Conservation (phyloP, 2,888 invertebrate species). For the Ceraclea dissimilis region DNA sequence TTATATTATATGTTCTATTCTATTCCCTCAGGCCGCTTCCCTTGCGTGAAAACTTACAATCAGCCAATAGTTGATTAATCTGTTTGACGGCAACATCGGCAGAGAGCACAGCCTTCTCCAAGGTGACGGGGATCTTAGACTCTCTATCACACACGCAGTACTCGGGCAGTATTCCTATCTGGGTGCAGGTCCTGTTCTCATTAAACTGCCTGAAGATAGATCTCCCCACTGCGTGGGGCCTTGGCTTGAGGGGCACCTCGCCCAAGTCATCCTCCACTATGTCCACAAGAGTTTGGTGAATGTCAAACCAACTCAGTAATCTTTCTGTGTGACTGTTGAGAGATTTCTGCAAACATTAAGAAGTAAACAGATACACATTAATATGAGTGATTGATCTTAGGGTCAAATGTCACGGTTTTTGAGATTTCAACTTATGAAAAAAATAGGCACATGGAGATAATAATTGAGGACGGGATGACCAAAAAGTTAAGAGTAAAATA, state of each 20-base stretch:
- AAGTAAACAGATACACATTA: neutral
- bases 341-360: slow-evolving; percentile 8
- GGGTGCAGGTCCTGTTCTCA: slow-evolving; percentile 23
- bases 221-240: slow-evolving; percentile 21
- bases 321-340: slow-evolving; percentile 18
- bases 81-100: slow-evolving; percentile 17
- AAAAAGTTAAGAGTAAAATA: neutral
- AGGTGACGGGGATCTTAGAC: slow-evolving; percentile 18
- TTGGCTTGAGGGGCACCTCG: slow-evolving; percentile 7
- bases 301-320: slow-evolving; percentile 25
- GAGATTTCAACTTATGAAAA: neutral
- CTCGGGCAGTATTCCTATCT: slow-evolving; percentile 24
- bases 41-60: too few relatives aligned
- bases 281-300: slow-evolving; percentile 23
- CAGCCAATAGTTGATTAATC: slow-evolving; percentile 16
- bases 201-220: slow-evolving; percentile 22
- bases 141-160: slow-evolving; percentile 25
- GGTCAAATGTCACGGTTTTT: neutral
- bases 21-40: too few relatives aligned
- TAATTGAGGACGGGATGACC: too few relatives aligned
- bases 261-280: slow-evolving; percentile 21
- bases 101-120: slow-evolving; percentile 17
- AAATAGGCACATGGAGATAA: neutral
- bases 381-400: too few relatives aligned
- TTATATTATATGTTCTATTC: too few relatives aligned